Evolutionary conservation across 2,113 vertebrate genomes (phyloP).

Genomic region (Sinocyclocheilus rhinocerous): DNA sequence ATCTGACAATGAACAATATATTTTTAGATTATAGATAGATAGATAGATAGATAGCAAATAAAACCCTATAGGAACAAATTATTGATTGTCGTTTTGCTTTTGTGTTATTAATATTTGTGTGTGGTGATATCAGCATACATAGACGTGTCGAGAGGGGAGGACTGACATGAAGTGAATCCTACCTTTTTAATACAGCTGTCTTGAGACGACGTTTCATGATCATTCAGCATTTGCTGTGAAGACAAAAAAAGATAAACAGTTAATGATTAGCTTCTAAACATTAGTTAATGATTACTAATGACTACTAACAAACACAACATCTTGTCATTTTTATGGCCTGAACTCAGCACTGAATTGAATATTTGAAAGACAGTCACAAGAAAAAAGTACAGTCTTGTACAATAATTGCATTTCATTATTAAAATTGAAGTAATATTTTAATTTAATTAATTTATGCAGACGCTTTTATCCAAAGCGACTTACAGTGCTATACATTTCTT

Average conservation of each 20-base stretch:
- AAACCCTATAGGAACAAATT: no score
- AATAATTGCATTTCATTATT: neutral
- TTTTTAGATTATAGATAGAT: no score
- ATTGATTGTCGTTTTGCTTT: neutral
- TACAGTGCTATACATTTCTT: no score
- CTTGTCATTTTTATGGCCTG: neutral
- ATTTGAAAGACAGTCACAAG: neutral
- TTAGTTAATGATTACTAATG: conserved; percentile 21
- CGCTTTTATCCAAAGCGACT: no score
- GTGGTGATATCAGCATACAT: neutral
- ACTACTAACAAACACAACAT: neutral
- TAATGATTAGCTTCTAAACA: neutral
- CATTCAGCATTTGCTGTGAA: conserved; percentile 84
- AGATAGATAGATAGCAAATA: no score
- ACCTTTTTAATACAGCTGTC: conserved; percentile 94
- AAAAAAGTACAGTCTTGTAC: neutral
- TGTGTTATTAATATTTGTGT: neutral
- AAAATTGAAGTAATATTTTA: no score
- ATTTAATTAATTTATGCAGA: no score
- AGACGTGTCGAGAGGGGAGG: no score
- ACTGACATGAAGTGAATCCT: conserved; percentile 55
- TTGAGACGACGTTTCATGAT: conserved; percentile 82
- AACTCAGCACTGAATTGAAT: neutral
- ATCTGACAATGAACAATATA: no score
- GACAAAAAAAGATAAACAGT: conserved; percentile 40